These are phyloP conservation scores for Oncorhynchus keta DNA, from an alignment of 2,113 vertebrate genomes.

Conservation along the genomic window DNA sequence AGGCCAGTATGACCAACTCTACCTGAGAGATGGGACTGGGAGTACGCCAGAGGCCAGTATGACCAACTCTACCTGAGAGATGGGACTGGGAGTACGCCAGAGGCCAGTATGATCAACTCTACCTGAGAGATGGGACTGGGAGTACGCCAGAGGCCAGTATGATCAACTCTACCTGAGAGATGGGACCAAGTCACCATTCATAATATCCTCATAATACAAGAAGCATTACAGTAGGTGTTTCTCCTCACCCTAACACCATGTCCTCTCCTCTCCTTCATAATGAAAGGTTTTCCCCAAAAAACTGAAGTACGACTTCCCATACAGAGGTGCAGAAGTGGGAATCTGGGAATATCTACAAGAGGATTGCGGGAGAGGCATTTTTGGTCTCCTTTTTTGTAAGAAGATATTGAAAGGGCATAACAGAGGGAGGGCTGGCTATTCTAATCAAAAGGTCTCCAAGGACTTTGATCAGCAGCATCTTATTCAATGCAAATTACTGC, in stretches of 20 bases:
- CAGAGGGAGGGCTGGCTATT: conserved; percentile 61
- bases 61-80: too few species aligned
- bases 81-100: too few species aligned
- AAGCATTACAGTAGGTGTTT: not conserved
- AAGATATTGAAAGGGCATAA: conserved; percentile 70
- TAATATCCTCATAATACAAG: too few species aligned
- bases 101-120: too few species aligned
- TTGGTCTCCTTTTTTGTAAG: conserved; percentile 21
- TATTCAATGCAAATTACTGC: conserved; percentile 60
- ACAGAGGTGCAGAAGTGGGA: conserved; percentile 40
- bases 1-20: too few species aligned
- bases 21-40: too few species aligned
- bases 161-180: too few species aligned
- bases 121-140: too few species aligned
- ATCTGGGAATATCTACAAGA: conserved; percentile 64
- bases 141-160: too few species aligned
- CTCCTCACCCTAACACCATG: not conserved
- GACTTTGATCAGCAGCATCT: conserved; percentile 72
- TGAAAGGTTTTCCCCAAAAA: not conserved
- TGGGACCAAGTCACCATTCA: too few species aligned
- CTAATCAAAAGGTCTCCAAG: conserved; percentile 70
- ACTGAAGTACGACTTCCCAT: conserved; percentile 17
- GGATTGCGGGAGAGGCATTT: conserved; percentile 62
- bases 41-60: too few species aligned
- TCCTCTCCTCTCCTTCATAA: too few species aligned